Evolutionary conservation across 2,888 invertebrate genomes (phyloP).

Genomic region (Strigamia transsilvanica): DNA sequence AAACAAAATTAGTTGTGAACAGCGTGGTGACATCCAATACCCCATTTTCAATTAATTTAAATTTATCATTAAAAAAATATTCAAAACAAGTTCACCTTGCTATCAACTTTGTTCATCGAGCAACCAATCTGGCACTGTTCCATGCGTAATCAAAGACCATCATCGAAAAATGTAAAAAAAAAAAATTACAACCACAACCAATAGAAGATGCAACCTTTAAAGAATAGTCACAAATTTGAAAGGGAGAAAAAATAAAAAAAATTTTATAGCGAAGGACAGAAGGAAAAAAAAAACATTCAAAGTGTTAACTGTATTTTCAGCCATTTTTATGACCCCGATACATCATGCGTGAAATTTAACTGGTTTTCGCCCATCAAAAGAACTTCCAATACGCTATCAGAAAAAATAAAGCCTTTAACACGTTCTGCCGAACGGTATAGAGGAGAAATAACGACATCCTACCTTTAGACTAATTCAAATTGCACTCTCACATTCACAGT

Average conservation of each 20-base stretch:
- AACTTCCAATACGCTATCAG: slow-evolving; percentile 1
- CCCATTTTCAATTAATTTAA: slow-evolving; percentile 15
- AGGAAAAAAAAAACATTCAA: slow-evolving; percentile 4
- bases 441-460: no score
- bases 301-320: slow-evolving; percentile 38
- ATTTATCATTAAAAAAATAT: no score
- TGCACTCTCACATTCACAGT: no score
- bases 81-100: background rate
- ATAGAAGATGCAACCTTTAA: slow-evolving; percentile 39
- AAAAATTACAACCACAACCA: slow-evolving; percentile 9
- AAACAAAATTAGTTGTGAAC: background rate
- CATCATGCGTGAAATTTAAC: slow-evolving; percentile 35
- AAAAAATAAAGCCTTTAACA: slow-evolving; percentile 11
- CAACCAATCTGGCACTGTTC: slow-evolving; percentile 21
- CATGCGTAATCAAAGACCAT: slow-evolving; percentile 41
- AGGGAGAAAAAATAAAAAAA: background rate
- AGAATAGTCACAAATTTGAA: slow-evolving; percentile 31
- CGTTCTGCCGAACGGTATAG: background rate
- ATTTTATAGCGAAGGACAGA: background rate
- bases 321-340: slow-evolving; percentile 7
- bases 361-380: background rate
- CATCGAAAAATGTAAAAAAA: slow-evolving; percentile 26
- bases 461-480: no score
- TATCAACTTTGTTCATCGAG: background rate
- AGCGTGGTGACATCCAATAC: background rate